Evolutionary conservation across 2,113 vertebrate genomes (phyloP).

Genomic region (Atrichornis clamosus): DNA sequence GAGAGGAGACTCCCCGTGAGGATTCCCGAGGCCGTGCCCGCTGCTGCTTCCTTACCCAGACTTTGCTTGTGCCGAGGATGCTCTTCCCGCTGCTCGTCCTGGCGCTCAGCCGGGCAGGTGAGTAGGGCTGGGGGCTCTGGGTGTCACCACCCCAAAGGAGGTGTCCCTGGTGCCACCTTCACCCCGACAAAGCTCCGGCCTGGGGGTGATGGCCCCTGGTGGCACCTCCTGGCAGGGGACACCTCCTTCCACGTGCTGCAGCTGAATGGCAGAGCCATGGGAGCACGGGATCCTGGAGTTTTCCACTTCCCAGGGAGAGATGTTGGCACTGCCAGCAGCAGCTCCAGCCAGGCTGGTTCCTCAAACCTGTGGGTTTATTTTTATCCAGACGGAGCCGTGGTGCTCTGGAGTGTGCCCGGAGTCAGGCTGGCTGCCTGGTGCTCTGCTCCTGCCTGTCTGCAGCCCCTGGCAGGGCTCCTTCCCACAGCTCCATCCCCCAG

Average conservation of each 20-base stretch:
- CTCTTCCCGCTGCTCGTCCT: neutral
- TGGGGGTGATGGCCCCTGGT: neutral
- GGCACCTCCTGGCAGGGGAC: fast-evolving
- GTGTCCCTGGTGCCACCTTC: fast-evolving
- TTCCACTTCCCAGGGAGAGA: neutral
- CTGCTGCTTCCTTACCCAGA: neutral
- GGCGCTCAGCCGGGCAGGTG: slow-evolving; percentile 13
- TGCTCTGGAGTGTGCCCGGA: neutral
- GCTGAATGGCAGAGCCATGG: fast-evolving
- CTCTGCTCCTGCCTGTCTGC: neutral
- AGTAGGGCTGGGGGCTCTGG: neutral
- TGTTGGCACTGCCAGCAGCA: fast-evolving
- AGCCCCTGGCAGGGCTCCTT: neutral
- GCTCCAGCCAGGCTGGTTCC: neutral
- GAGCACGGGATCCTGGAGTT: neutral
- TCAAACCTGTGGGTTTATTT: neutral
- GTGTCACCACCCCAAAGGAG: fast-evolving
- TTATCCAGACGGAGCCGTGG: neutral
- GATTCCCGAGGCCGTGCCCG: fast-evolving
- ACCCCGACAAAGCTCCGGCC: neutral
- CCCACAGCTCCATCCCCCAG: fast-evolving
- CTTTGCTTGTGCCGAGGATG: neutral
- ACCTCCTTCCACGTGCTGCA: fast-evolving
- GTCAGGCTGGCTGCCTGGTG: neutral
- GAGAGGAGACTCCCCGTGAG: neutral